A percentile compares a stretch with the other conserved stretches of the same genome.
These are phyloP conservation scores for Agrochola macilenta DNA, from an alignment of 2,888 invertebrate genomes.

Conservation along the genomic window DNA sequence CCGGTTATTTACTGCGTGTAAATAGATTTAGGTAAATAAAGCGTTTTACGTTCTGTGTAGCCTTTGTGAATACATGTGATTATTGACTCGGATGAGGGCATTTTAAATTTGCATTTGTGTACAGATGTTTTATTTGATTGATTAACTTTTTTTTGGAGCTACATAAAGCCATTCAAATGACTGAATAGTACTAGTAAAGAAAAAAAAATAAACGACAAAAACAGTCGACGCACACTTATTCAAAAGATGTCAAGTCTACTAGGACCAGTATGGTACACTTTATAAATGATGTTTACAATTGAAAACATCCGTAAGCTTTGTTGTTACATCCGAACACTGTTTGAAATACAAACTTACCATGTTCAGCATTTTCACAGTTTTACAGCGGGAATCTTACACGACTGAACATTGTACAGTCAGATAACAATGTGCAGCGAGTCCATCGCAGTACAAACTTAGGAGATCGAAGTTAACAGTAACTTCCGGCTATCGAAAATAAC, in stretches of 20 bases:
- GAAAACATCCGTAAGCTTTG: slow-evolving; percentile 6
- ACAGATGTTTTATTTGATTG: slow-evolving; percentile 17
- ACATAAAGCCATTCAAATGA: not conserved
- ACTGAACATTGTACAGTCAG: slow-evolving; percentile 27
- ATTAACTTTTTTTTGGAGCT: not conserved
- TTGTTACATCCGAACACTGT: slow-evolving; percentile 8
- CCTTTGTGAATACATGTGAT: slow-evolving; percentile 34
- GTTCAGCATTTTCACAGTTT: slow-evolving; percentile 48
- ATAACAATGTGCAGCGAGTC: slow-evolving; percentile 52
- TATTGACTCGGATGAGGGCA: slow-evolving; percentile 17
- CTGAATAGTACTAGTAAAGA: not conserved
- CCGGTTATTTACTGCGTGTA: slow-evolving; percentile 38
- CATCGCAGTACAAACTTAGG: slow-evolving; percentile 22
- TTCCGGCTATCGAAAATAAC: slow-evolving; percentile 12
- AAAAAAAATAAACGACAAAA: not conserved
- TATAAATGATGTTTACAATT: not conserved
- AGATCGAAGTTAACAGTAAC: slow-evolving; percentile 13
- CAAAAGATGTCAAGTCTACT: not conserved
- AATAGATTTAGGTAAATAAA: slow-evolving; percentile 39
- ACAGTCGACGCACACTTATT: not conserved
- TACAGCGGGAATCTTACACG: slow-evolving; percentile 11
- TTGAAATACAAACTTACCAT: slow-evolving; percentile 40
- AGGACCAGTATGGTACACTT: not conserved
- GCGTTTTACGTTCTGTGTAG: slow-evolving; percentile 5
- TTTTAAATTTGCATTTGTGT: slow-evolving; percentile 3